These are phyloP conservation scores for Drosophila leonis DNA, from an alignment of 2,888 invertebrate species.

Conservation along the genomic window DNA sequence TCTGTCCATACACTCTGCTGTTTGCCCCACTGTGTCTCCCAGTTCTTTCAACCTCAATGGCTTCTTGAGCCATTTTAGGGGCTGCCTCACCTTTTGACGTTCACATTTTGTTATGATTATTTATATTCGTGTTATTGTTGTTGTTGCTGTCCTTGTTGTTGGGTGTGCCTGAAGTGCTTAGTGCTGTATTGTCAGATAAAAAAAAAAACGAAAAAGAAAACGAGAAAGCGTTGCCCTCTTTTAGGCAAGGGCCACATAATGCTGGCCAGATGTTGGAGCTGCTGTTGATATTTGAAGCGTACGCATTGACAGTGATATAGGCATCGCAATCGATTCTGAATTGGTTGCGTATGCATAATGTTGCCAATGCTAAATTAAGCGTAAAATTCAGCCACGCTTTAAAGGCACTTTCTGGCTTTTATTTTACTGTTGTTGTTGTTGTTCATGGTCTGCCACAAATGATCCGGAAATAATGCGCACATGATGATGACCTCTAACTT, in stretches of 20 bases:
- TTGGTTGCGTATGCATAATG: constrained; percentile 56
- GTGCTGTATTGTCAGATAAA: constrained; percentile 53
- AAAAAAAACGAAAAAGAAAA: constrained; percentile 19
- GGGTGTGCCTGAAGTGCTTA: constrained; percentile 54
- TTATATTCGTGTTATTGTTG: constrained; percentile 59
- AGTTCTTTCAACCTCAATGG: constrained; percentile 29
- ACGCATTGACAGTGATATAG: constrained; percentile 22
- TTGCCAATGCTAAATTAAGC: constrained; percentile 75
- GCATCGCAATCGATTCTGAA: constrained; percentile 40
- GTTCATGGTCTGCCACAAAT: constrained; percentile 58
- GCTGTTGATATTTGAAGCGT: constrained; percentile 4
- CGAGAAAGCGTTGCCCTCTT: constrained; percentile 36
- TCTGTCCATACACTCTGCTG: not conserved
- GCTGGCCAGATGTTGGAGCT: constrained; percentile 58
- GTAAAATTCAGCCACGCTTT: constrained; percentile 74
- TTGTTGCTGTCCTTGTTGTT: constrained; percentile 19
- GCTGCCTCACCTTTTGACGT: constrained; percentile 45
- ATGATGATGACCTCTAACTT: constrained; percentile 26
- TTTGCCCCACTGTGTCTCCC: constrained; percentile 5
- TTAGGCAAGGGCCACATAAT: constrained; percentile 47
- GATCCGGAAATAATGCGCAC: constrained; percentile 80
- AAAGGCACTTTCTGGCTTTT: constrained; percentile 23
- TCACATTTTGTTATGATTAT: constrained; percentile 74
- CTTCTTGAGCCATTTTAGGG: constrained; percentile 32
- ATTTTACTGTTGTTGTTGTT: not conserved